phyloP scores from a whole-genome alignment of 2,888 invertebrate genomes.

The Lasiommata megera region DNA sequence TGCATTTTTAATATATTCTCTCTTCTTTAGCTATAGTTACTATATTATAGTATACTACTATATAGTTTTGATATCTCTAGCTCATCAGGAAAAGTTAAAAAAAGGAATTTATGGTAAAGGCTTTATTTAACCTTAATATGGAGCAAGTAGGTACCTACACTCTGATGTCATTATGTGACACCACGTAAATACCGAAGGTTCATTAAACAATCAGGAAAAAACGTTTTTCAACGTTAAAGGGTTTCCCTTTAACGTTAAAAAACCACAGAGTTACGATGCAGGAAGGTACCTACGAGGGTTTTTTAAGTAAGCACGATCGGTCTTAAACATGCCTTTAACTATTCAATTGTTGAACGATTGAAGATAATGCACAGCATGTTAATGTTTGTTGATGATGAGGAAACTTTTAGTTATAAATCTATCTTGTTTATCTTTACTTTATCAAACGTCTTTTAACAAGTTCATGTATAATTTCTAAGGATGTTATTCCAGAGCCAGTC shows the following conservation, averaged over 20 bases:
- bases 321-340: neutral
- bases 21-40: too few species aligned
- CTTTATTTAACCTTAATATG: too few species aligned
- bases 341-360: neutral
- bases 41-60: too few species aligned
- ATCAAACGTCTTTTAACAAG: too few species aligned
- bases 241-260: slow-evolving; percentile 6
- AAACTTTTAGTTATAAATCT: neutral
- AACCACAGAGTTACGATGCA: slow-evolving; percentile 11
- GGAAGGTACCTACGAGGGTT: slow-evolving; percentile 13
- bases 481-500: too few species aligned
- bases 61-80: too few species aligned
- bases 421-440: too few species aligned
- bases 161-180: slow-evolving; percentile 10
- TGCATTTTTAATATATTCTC: too few species aligned
- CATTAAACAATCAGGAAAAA: slow-evolving; percentile 22
- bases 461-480: too few species aligned
- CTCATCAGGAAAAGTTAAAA: too few species aligned
- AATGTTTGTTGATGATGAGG: neutral
- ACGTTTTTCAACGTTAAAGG: too few species aligned
- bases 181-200: slow-evolving; percentile 20
- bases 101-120: too few species aligned
- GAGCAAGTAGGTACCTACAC: neutral
- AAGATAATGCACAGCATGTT: neutral
- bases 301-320: neutral